Conservation (phyloP, 2,888 invertebrate species). For the Pemphredon lugubris region DNA sequence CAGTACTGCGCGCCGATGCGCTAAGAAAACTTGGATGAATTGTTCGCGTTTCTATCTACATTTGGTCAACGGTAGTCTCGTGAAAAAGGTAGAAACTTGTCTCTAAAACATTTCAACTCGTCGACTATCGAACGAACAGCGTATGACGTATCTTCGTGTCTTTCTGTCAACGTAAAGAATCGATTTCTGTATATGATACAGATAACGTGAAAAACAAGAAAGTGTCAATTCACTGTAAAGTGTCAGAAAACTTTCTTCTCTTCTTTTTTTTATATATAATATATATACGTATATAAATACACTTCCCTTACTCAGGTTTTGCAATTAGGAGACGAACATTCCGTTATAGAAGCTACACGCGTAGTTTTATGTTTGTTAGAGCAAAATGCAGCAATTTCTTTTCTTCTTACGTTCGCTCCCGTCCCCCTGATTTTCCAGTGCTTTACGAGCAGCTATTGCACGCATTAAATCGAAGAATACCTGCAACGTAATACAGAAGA, state of each 20-base stretch:
- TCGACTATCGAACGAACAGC: slow-evolving; percentile 13
- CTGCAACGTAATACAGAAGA: slow-evolving; percentile 82
- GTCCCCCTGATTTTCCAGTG: slow-evolving; percentile 93
- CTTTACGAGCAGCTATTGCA: slow-evolving; percentile 98
- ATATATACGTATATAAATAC: slow-evolving; percentile 62
- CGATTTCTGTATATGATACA: slow-evolving; percentile 30
- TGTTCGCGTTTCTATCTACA: neutral
- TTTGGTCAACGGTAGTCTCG: slow-evolving; percentile 1
- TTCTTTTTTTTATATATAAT: slow-evolving; percentile 26
- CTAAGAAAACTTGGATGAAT: neutral
- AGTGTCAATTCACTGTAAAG: slow-evolving; percentile 75
- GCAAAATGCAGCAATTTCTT: slow-evolving; percentile 92
- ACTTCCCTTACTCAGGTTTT: slow-evolving; percentile 65
- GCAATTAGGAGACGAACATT: slow-evolving; percentile 56
- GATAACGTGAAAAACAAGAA: slow-evolving; percentile 45
- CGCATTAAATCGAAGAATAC: slow-evolving; percentile 99
- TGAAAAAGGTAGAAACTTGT: slow-evolving; percentile 29
- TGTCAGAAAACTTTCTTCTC: slow-evolving; percentile 65
- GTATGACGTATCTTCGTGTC: neutral
- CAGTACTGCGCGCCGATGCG: neutral
- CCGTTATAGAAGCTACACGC: slow-evolving; percentile 58
- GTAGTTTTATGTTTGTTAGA: slow-evolving; percentile 72
- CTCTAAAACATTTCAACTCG: neutral
- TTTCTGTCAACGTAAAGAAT: slow-evolving; percentile 14
- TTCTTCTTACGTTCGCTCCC: slow-evolving; percentile 93